Evolutionary conservation across 2,888 invertebrate species (phyloP).

Genomic region (Ectemnius cavifrons): DNA sequence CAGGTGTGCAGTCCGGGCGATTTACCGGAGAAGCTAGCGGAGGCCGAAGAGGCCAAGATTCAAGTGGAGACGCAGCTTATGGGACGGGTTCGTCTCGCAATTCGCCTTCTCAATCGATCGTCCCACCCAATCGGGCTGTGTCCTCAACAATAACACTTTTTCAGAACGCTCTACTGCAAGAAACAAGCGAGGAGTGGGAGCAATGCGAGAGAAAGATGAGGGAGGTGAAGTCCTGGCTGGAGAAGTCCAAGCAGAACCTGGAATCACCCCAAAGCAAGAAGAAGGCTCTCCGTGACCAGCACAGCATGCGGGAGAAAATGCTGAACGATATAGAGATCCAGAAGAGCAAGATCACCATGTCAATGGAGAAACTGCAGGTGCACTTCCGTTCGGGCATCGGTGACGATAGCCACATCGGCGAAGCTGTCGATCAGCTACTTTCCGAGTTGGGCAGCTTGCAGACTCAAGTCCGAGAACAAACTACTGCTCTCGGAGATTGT

Average conservation of each 20-base stretch:
- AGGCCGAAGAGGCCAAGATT: constrained; percentile 91
- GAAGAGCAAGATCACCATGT: constrained; percentile 92
- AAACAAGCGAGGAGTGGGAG: constrained; percentile 96
- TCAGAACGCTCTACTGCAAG: constrained; percentile 92
- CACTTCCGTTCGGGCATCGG: constrained; percentile 93
- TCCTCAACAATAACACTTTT: constrained; percentile 9
- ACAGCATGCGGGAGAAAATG: constrained; percentile 91
- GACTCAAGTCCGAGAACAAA: constrained; percentile 82
- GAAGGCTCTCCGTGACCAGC: constrained; percentile 92
- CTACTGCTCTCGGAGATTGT: constrained; percentile 85
- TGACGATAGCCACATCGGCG: constrained; percentile 87
- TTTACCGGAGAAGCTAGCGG: constrained; percentile 90
- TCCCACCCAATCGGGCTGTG: too few species aligned
- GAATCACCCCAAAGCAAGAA: constrained; percentile 91
- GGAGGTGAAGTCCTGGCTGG: constrained; percentile 93
- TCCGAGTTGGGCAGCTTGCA: constrained; percentile 85
- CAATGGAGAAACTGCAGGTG: constrained; percentile 94
- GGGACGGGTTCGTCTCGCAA: constrained; percentile 84
- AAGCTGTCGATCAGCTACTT: constrained; percentile 85
- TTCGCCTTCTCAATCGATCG: too few species aligned
- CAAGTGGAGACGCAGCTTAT: constrained; percentile 90
- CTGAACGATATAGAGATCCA: constrained; percentile 92
- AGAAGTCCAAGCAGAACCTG: constrained; percentile 87
- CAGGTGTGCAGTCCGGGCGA: constrained; percentile 91
- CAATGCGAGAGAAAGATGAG: constrained; percentile 96